Conservation (phyloP, 2,113 vertebrate genomes). For the Otolemur garnettii region DNA sequence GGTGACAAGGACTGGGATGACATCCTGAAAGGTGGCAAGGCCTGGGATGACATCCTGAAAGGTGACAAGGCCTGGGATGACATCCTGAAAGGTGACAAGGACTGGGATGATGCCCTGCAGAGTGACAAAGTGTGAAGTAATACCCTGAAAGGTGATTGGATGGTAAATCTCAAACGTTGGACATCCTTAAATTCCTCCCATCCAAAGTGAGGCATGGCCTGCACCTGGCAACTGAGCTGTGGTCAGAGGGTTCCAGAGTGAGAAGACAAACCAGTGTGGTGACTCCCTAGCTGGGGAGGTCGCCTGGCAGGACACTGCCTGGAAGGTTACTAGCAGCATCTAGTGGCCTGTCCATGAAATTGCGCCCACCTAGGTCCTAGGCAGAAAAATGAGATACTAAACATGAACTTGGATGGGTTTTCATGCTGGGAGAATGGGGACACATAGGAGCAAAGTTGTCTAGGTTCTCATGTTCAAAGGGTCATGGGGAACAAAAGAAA, state of each 20-base stretch:
- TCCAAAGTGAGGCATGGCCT: background rate
- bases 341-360: constrained; percentile 68
- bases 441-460: background rate
- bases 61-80: no score
- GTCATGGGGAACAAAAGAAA: background rate
- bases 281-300: background rate
- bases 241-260: background rate
- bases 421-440: background rate
- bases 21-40: background rate
- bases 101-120: no score
- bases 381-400: background rate
- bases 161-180: background rate
- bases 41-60: no score
- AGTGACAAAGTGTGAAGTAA: background rate
- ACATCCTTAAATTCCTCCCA: background rate
- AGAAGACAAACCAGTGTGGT: background rate
- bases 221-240: background rate
- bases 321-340: constrained; percentile 79
- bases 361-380: background rate
- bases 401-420: background rate
- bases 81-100: no score
- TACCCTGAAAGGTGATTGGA: background rate
- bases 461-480: background rate
- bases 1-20: no score
- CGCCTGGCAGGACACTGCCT: background rate